These are phyloP conservation scores for Drosophila borealis DNA, from an alignment of 2,888 invertebrate species.

Conservation along the genomic window DNA sequence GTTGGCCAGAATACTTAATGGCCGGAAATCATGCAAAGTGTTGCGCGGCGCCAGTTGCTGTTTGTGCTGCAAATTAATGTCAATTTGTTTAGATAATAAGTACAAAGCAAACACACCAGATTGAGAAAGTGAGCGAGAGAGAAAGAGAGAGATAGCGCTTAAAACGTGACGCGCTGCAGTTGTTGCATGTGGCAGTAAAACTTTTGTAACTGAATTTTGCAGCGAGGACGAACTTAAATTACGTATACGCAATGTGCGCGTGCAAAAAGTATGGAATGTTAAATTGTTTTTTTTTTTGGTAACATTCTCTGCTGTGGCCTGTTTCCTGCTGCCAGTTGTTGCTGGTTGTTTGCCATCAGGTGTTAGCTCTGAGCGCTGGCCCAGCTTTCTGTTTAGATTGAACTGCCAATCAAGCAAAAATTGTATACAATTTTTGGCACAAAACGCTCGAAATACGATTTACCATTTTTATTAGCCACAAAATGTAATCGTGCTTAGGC, in stretches of 20 bases:
- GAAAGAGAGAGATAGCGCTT: neutral
- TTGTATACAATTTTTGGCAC: neutral
- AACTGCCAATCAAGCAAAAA: slow-evolving; percentile 36
- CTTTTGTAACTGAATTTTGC: slow-evolving; percentile 29
- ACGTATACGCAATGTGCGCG: slow-evolving; percentile 56
- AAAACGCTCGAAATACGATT: slow-evolving; percentile 18
- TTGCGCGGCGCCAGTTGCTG: slow-evolving; percentile 44
- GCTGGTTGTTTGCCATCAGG: neutral
- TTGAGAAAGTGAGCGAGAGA: neutral
- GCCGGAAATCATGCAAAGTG: slow-evolving; percentile 66
- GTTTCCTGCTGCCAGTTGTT: slow-evolving; percentile 10
- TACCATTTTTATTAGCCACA: slow-evolving; percentile 36
- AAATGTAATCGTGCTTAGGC: slow-evolving; percentile 38
- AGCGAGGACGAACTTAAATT: slow-evolving; percentile 47
- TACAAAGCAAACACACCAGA: slow-evolving; percentile 27
- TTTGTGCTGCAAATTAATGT: slow-evolving; percentile 57
- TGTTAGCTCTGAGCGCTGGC: neutral
- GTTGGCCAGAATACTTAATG: slow-evolving; percentile 51
- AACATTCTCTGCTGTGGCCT: slow-evolving; percentile 7
- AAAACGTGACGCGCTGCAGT: slow-evolving; percentile 8
- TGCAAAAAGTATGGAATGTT: slow-evolving; percentile 35
- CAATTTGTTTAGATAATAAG: slow-evolving; percentile 73
- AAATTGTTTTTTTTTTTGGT: slow-evolving; percentile 25
- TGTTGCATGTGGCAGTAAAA: slow-evolving; percentile 36
- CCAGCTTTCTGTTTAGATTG: slow-evolving; percentile 8